phyloP scores from a whole-genome alignment of 2,797 vertebrate species.

The Halcyon chelicuti region DNA sequence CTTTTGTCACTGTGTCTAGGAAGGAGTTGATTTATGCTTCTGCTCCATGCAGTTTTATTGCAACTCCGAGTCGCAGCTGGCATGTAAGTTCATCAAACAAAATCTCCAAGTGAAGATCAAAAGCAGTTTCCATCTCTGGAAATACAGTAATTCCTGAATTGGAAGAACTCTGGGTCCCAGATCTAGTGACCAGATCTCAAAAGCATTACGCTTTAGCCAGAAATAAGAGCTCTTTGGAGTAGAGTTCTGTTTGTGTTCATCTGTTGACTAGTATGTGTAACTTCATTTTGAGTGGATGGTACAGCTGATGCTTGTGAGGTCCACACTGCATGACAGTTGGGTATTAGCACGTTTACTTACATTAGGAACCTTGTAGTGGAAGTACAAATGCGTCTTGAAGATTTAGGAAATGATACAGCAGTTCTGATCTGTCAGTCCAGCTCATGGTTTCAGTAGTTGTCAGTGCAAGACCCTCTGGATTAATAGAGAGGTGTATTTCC shows the following conservation, averaged over 20 bases:
- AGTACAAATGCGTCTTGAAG: not conserved
- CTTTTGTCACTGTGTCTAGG: not conserved
- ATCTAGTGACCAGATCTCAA: not conserved
- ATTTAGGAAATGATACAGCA: rapidly evolving
- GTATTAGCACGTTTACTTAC: not conserved
- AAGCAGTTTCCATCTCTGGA: not conserved
- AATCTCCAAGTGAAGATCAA: not conserved
- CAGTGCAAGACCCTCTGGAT: not conserved
- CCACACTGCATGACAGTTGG: not conserved
- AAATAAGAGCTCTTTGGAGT: not conserved
- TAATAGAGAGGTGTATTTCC: not conserved
- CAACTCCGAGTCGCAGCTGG: not conserved
- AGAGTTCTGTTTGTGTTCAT: not conserved
- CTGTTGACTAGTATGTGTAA: not conserved
- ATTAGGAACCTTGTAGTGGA: not conserved
- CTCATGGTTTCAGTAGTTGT: not conserved
- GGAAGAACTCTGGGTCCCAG: not conserved
- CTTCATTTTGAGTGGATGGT: not conserved
- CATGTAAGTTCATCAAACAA: not conserved
- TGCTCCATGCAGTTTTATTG: not conserved
- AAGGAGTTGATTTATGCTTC: not conserved
- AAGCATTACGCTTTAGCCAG: not conserved
- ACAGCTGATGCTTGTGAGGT: not conserved
- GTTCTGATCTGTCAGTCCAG: not conserved
- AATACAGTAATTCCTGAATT: not conserved